phyloP scores from a whole-genome alignment of 2,888 invertebrate species.

The Pocota personata region DNA sequence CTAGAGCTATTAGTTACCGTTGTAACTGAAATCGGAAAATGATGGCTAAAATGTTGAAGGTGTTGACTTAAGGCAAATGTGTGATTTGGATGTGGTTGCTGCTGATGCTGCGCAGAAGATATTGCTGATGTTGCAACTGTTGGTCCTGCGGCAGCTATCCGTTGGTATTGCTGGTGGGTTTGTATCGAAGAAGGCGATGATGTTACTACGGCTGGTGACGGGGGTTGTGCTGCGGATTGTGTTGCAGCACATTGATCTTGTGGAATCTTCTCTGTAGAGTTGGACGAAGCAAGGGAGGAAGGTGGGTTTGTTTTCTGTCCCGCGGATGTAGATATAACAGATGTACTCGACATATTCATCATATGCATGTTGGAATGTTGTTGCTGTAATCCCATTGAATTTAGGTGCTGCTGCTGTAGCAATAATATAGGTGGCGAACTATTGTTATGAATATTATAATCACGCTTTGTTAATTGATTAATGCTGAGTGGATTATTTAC shows the following conservation, averaged over 20 bases:
- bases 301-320: conserved; percentile 19
- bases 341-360: conserved; percentile 39
- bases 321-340: conserved; percentile 11
- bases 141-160: conserved; percentile 41
- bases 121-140: conserved; percentile 49
- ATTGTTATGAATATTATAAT: conserved; percentile 73
- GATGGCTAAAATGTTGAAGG: conserved; percentile 79
- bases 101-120: conserved; percentile 73
- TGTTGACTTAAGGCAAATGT: conserved; percentile 78
- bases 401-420: conserved; percentile 59
- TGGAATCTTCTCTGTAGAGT: conserved; percentile 3
- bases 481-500: conserved; percentile 96
- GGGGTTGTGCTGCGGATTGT: conserved; percentile 18
- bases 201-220: conserved; percentile 25
- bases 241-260: neutral
- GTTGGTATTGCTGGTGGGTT: conserved; percentile 42
- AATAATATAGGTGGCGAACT: conserved; percentile 48
- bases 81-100: conserved; percentile 69
- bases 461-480: conserved; percentile 91
- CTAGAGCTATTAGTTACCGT: conserved; percentile 61
- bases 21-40: conserved; percentile 76
- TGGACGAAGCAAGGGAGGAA: conserved; percentile 7
- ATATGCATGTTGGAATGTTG: conserved; percentile 71
- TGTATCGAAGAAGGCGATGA: conserved; percentile 5
- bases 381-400: conserved; percentile 64